phyloP scores from a whole-genome alignment of 2,113 vertebrate genomes.

The Pedetes capensis region DNA sequence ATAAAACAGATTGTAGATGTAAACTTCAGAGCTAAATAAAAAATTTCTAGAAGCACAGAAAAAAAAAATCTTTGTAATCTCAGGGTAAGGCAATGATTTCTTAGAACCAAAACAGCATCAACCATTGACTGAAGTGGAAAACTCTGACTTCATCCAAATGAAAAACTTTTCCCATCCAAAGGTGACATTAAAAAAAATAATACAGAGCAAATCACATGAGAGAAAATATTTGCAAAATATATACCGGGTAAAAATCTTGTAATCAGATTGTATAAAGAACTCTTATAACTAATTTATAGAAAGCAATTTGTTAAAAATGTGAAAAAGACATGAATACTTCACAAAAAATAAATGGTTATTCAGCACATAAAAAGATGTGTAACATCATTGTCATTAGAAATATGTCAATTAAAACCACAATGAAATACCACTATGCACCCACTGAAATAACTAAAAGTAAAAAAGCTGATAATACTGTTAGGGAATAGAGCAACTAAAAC shows the following conservation, averaged over 20 bases:
- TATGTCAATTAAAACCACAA: background rate
- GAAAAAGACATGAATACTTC: background rate
- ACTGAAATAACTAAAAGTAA: background rate
- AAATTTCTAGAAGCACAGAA: background rate
- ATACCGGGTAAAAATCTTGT: background rate
- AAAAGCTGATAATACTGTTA: background rate
- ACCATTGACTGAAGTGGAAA: background rate
- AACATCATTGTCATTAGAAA: background rate
- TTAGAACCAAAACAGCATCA: constrained; percentile 26
- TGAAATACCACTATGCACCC: background rate
- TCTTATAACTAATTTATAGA: background rate
- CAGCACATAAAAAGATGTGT: background rate
- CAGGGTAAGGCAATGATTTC: background rate
- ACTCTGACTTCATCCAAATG: constrained; percentile 17
- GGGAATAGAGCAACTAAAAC: background rate
- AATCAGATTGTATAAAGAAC: background rate
- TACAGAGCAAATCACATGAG: background rate
- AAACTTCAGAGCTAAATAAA: background rate
- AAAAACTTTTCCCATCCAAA: background rate
- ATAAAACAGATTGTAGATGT: background rate
- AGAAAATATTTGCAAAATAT: constrained; percentile 26
- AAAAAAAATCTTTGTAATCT: constrained; percentile 1
- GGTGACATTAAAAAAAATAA: background rate
- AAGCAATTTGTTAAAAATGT: background rate
- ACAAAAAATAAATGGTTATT: background rate